Conservation (phyloP, 2,888 invertebrate genomes). For the Diaperis boleti region DNA sequence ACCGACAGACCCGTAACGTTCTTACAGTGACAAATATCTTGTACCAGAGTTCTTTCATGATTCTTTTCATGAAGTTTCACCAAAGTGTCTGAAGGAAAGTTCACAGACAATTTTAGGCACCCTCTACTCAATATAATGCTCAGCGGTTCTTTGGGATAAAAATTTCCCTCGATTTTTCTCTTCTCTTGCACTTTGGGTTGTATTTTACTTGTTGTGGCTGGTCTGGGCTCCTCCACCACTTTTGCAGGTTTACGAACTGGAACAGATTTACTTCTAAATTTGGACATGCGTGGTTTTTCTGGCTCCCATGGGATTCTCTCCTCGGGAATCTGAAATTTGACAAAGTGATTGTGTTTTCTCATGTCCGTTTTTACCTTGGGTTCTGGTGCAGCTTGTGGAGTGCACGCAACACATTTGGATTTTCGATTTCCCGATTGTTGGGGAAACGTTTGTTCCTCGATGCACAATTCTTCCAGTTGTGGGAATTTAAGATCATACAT, state of each 20-base stretch:
- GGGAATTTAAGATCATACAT: slow-evolving; percentile 49
- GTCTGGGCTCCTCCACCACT: slow-evolving; percentile 33
- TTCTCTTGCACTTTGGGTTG: slow-evolving; percentile 9
- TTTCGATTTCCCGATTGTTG: slow-evolving; percentile 7
- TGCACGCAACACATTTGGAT: slow-evolving; percentile 52
- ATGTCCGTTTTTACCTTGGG: slow-evolving; percentile 21
- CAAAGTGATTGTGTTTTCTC: neutral
- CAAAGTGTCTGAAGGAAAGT: slow-evolving; percentile 63
- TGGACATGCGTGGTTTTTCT: slow-evolving; percentile 54
- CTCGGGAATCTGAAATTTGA: slow-evolving; percentile 61
- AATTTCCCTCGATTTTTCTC: slow-evolving; percentile 26
- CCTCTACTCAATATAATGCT: slow-evolving; percentile 61
- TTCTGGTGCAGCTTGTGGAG: slow-evolving; percentile 39
- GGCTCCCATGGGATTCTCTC: slow-evolving; percentile 65
- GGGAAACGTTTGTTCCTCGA: slow-evolving; percentile 37
- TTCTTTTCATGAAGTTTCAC: slow-evolving; percentile 59
- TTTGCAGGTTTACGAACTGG: slow-evolving; percentile 43
- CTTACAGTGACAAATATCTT: slow-evolving; percentile 50
- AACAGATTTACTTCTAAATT: slow-evolving; percentile 57
- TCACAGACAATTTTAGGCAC: slow-evolving; percentile 60
- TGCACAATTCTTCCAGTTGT: slow-evolving; percentile 33
- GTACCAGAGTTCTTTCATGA: slow-evolving; percentile 55
- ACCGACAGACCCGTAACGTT: slow-evolving; percentile 24
- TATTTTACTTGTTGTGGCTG: neutral
- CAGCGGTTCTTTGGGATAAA: slow-evolving; percentile 50